Evolutionary conservation across 2,888 invertebrate species (phyloP).

Genomic region (Hermaeophaga mercurialis): DNA sequence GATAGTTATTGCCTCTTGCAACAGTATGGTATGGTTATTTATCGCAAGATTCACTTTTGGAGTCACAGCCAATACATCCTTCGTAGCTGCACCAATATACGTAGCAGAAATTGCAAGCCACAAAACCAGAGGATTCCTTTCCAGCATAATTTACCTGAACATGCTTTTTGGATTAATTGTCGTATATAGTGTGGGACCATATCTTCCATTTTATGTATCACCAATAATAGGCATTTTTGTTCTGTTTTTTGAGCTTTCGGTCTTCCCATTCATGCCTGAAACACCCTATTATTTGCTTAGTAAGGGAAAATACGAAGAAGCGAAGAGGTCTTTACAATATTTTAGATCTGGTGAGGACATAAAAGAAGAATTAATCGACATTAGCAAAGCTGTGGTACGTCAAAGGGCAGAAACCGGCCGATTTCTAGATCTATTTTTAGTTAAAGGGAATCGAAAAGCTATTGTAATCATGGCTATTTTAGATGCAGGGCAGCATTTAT

Average conservation of each 20-base stretch:
- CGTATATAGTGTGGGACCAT: constrained; percentile 49
- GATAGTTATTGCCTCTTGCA: constrained; percentile 48
- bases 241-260: constrained; percentile 46
- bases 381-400: constrained; percentile 48
- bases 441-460: constrained; percentile 53
- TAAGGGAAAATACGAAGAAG: constrained; percentile 46
- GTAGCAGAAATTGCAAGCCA: constrained; percentile 56
- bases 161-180: constrained; percentile 53
- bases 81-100: constrained; percentile 55
- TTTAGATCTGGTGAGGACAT: constrained; percentile 46
- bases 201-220: constrained; percentile 50
- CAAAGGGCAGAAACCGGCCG: constrained; percentile 51
- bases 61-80: constrained; percentile 52
- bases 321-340: constrained; percentile 47
- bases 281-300: constrained; percentile 53
- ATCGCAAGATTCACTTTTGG: constrained; percentile 48
- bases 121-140: constrained; percentile 52
- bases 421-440: constrained; percentile 50
- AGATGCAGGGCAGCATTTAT: constrained; percentile 54
- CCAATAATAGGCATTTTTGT: constrained; percentile 50
- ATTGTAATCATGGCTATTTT: constrained; percentile 53
- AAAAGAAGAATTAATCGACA: constrained; percentile 50
- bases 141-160: constrained; percentile 53
- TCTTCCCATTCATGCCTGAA: constrained; percentile 54
- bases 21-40: constrained; percentile 44